Conservation (phyloP, 1,140 invertebrate genomes). For the Tetranychus urticae region DNA sequence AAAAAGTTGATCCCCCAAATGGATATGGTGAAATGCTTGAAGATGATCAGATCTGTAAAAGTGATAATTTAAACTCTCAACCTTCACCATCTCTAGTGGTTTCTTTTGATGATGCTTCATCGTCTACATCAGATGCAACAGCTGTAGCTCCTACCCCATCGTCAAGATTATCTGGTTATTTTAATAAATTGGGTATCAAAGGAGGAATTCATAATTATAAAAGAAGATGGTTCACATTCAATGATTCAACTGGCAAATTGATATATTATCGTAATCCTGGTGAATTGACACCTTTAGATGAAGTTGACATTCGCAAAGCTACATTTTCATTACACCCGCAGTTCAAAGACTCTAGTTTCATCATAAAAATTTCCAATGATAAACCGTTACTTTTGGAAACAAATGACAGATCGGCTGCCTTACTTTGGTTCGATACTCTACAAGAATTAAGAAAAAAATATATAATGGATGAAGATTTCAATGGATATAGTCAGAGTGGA, state of each 20-base stretch:
- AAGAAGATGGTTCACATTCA: slow-evolving; percentile 21
- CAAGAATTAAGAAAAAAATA: slow-evolving; percentile 16
- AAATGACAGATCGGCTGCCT: slow-evolving; percentile 15
- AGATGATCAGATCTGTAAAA: too few relatives aligned
- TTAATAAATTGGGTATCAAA: slow-evolving; percentile 14
- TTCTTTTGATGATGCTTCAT: too few relatives aligned
- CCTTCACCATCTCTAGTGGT: too few relatives aligned
- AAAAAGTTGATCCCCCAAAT: too few relatives aligned
- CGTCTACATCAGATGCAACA: too few relatives aligned
- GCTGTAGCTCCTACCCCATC: neutral
- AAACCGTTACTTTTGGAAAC: slow-evolving; percentile 18
- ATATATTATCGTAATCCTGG: slow-evolving; percentile 20
- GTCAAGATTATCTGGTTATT: slow-evolving; percentile 16
- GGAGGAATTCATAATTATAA: slow-evolving; percentile 17
- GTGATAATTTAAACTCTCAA: too few relatives aligned
- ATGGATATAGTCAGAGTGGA: too few relatives aligned
- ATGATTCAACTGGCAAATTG: slow-evolving; percentile 19
- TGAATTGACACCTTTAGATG: slow-evolving; percentile 20
- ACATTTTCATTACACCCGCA: slow-evolving; percentile 13
- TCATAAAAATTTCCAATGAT: slow-evolving; percentile 6
- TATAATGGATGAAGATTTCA: neutral
- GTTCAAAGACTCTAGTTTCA: neutral
- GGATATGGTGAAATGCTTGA: too few relatives aligned
- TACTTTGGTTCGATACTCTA: slow-evolving; percentile 20
- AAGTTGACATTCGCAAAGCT: slow-evolving; percentile 21